Evolutionary conservation across 2,797 vertebrate genomes (phyloP), one percentile per base, ranked within the genome.

Genomic region (Sus cebifrons): DNA sequence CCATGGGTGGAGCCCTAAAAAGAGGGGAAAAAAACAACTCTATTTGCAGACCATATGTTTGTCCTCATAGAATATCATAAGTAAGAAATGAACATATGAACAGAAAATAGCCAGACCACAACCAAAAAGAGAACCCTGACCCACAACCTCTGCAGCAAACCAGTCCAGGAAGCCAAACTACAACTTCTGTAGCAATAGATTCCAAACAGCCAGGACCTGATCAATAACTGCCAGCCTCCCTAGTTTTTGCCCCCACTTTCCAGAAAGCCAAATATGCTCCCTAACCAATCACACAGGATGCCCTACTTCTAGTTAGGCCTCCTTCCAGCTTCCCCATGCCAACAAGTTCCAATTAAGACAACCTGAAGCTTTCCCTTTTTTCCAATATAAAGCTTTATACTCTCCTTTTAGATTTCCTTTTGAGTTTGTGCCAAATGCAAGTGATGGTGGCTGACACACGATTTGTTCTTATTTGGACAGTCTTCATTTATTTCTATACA

Each of bases 401-500:
- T 75, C 27, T 87, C 11, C 44, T 65, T 82, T 67, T 32, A 89
- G 77, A 89, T 65, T 74, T 36, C 49, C 58, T 44, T 94, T 65
- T 75, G 29, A 94, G 70, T 75, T 60, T 82, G 36, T 74, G 49
- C 86, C 60, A 94, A 83, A 83, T 60, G 52, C 52, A 77, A 94
- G 52, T 67, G 74, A 67, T 21, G 32, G 78, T 67, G 77, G 68
- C 20, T 32, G 32, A 74, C 56, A 49, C n/a, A 21, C 27, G 56
- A 82, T 15, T 88, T 67, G 32, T 74, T 81, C 67, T 88, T 49
- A 74, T 65, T 74, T 44, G 58, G 32, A 16, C 65, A 68, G 32
- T 82, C 91, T 87, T 87, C 68, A 71, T 71, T 93, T 52, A 93
- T 81, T 88, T 73, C n/a, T 56, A 81, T 23, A 44, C 29, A 67